A percentile compares a stretch with the other conserved stretches of the same genome.
phyloP scores from a whole-genome alignment of 2,113 vertebrate genomes.

The Sebastes fasciatus region DNA sequence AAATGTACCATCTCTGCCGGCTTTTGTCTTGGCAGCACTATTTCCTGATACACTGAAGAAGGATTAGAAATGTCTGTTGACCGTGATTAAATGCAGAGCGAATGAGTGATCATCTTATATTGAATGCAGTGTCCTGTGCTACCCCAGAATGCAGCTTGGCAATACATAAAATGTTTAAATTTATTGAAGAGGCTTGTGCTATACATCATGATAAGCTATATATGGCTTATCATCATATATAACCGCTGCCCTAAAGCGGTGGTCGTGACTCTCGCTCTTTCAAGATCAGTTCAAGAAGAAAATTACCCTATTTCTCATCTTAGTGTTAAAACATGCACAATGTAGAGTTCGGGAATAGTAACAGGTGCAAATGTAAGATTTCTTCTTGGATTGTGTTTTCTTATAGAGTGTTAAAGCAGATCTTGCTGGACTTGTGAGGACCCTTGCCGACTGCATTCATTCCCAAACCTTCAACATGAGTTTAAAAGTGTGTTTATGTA shows the following conservation, averaged over 20 bases:
- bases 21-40: slow-evolving; percentile 21
- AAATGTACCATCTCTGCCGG: slow-evolving; percentile 1
- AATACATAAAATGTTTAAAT: slow-evolving; percentile 49
- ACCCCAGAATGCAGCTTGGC: slow-evolving; percentile 16
- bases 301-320: slow-evolving; percentile 7
- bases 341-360: slow-evolving; percentile 10
- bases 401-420: neutral
- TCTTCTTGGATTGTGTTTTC: neutral
- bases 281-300: neutral
- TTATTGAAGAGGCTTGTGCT: slow-evolving; percentile 26
- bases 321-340: slow-evolving; percentile 8
- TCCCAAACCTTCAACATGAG: slow-evolving; percentile 14
- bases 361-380: slow-evolving; percentile 11
- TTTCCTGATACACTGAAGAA: slow-evolving; percentile 16
- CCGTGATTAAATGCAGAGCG: slow-evolving; percentile 38
- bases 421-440: slow-evolving; percentile 20
- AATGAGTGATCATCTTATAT: slow-evolving; percentile 49
- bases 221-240: slow-evolving; percentile 43
- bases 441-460: slow-evolving; percentile 9
- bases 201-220: slow-evolving; percentile 38
- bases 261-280: neutral
- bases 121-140: slow-evolving; percentile 17
- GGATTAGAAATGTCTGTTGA: slow-evolving; percentile 45
- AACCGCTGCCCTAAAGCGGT: neutral
- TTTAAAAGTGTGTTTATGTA: slow-evolving; percentile 36